These are phyloP conservation scores for Urosaurus nigricauda DNA, from an alignment of 2,797 vertebrate genomes.

Conservation along the genomic window DNA sequence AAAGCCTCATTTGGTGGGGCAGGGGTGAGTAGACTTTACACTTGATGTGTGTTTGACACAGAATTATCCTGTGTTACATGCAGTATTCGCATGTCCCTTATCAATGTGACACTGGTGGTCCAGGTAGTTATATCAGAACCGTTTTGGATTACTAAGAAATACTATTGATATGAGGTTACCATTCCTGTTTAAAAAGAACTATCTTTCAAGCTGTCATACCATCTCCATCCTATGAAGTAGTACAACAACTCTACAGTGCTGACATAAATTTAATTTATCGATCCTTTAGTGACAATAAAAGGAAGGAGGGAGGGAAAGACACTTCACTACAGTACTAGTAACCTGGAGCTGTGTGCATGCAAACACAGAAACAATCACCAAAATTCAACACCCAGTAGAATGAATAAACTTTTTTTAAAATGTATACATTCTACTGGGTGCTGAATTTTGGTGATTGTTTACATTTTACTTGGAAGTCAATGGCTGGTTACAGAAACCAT, in stretches of 20 bases:
- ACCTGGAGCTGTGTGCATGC: not conserved
- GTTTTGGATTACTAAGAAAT: slow-evolving; percentile 1
- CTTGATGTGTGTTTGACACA: not conserved
- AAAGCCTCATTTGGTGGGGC: not conserved
- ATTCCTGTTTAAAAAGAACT: slow-evolving; percentile 11
- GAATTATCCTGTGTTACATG: not conserved
- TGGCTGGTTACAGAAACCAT: not conserved
- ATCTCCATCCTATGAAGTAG: not conserved
- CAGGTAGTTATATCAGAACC: not conserved
- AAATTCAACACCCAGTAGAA: not conserved
- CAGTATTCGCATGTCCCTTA: not conserved
- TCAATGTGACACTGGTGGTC: not conserved
- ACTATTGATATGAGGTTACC: not conserved
- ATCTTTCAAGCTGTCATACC: not conserved
- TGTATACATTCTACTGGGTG: no score
- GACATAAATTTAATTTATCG: slow-evolving; percentile 13
- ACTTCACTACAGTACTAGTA: not conserved
- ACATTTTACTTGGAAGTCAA: not conserved
- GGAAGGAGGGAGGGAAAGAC: not conserved
- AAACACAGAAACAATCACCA: not conserved
- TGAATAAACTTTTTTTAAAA: not conserved
- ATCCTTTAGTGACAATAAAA: slow-evolving; percentile 1
- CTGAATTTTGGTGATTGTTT: no score
- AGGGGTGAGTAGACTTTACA: not conserved
- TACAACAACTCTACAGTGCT: slow-evolving; percentile 1